Conservation (phyloP, 1,140 invertebrate species). For the Camponotus floridanus region DNA sequence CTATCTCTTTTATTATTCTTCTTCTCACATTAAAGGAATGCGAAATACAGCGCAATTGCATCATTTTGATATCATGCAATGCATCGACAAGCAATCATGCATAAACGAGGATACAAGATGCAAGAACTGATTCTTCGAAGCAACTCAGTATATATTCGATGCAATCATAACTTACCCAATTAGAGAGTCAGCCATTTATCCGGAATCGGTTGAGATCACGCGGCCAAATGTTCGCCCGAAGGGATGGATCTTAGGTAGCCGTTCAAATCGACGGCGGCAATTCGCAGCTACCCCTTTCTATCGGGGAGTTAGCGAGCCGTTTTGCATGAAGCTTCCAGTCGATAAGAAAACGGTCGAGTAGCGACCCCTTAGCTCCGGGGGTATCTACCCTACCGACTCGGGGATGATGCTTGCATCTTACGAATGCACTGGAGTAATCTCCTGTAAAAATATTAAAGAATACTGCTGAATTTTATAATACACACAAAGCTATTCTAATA, state of each 20-base stretch:
- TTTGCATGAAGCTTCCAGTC: constrained; percentile 81
- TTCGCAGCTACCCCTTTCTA: constrained; percentile 83
- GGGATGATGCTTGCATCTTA: constrained; percentile 48
- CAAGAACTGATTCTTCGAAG: constrained; percentile 33
- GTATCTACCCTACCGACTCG: constrained; percentile 82
- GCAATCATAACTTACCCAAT: constrained; percentile 56
- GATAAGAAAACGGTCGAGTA: constrained; percentile 81
- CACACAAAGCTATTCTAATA: not conserved
- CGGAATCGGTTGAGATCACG: constrained; percentile 24
- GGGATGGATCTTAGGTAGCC: not conserved
- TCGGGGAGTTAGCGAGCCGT: constrained; percentile 79
- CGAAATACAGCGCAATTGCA: not conserved
- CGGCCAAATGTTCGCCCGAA: constrained; percentile 2
- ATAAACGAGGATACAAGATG: constrained; percentile 17
- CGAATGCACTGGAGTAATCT: constrained; percentile 59
- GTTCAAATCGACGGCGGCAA: constrained; percentile 51
- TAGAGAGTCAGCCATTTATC: constrained; percentile 29
- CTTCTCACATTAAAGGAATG: not conserved
- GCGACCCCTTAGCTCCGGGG: constrained; percentile 73
- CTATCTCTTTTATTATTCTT: not conserved
- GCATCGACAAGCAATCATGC: constrained; percentile 21
- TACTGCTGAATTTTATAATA: not conserved
- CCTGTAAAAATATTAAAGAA: constrained; percentile 42
- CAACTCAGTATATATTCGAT: constrained; percentile 3
- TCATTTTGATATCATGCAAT: not conserved